phyloP scores from a whole-genome alignment of 92 coral and sea anemone species.

The Pocillopora grandis region DNA sequence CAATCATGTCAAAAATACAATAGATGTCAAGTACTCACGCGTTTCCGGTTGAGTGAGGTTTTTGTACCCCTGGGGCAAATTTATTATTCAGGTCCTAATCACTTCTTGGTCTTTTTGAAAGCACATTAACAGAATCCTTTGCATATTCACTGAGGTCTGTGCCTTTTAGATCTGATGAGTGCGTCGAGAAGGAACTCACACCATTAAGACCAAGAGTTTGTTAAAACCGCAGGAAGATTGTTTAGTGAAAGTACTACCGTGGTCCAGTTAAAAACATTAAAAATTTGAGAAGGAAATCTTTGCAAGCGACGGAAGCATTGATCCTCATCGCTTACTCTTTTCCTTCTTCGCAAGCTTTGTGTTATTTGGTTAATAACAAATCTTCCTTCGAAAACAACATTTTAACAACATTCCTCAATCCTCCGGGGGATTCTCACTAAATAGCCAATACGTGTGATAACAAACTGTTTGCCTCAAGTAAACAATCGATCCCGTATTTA shows the following conservation, averaged over 20 bases:
- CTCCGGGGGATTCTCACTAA: slow-evolving; percentile 28
- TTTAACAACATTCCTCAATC: slow-evolving; percentile 27
- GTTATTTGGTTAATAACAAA: slow-evolving; percentile 12
- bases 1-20: slow-evolving; percentile 70
- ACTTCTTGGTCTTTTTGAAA: slow-evolving; percentile 16
- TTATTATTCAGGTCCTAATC: slow-evolving; percentile 34
- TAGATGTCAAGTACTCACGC: slow-evolving; percentile 50
- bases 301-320: not conserved
- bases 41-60: slow-evolving; percentile 65
- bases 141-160: slow-evolving; percentile 13
- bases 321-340: not conserved
- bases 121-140: slow-evolving; percentile 13
- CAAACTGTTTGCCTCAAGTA: slow-evolving; percentile 34
- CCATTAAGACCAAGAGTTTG: not conserved
- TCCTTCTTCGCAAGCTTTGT: slow-evolving; percentile 2
- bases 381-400: not conserved
- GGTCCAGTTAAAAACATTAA: not conserved
- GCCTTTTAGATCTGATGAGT: not conserved
- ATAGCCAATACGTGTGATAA: slow-evolving; percentile 23
- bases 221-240: not conserved
- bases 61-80: slow-evolving; percentile 48
- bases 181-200: not conserved
- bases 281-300: not conserved
- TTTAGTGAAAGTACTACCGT: slow-evolving; percentile 3
- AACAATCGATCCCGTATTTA: slow-evolving; percentile 29